These are phyloP conservation scores for Allobates femoralis DNA, from an alignment of 2,797 vertebrate species.

Conservation along the genomic window DNA sequence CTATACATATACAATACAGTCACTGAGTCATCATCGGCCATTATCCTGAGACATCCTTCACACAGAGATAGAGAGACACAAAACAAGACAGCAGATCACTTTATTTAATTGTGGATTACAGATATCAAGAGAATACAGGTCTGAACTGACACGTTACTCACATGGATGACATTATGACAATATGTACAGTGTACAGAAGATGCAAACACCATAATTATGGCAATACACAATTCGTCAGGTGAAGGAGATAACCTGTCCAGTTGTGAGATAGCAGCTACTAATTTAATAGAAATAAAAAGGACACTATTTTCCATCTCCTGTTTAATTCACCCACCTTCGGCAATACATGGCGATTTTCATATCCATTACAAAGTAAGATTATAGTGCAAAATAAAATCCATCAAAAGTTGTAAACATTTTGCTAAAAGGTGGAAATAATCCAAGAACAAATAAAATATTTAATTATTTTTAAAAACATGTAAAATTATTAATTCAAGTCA, in stretches of 20 bases:
- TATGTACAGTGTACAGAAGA: too few species aligned
- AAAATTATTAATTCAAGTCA: conserved; percentile 8
- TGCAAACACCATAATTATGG: not conserved
- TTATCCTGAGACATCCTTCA: not conserved
- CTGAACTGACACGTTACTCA: not conserved
- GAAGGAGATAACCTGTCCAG: not conserved
- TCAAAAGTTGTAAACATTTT: conserved; percentile 14
- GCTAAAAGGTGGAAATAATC: conserved; percentile 28
- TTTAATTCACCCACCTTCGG: not conserved
- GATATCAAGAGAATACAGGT: not conserved
- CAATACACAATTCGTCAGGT: not conserved
- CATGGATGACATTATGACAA: too few species aligned
- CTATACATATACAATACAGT: too few species aligned
- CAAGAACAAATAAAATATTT: conserved; percentile 19
- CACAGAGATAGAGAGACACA: not conserved
- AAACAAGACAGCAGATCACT: conserved; percentile 20
- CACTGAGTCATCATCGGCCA: too few species aligned
- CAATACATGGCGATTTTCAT: not conserved
- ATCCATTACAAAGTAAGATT: not conserved
- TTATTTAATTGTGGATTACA: conserved; percentile 44
- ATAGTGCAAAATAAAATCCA: conserved; percentile 42
- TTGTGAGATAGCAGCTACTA: not conserved
- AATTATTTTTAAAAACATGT: not conserved
- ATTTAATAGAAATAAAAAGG: not conserved
- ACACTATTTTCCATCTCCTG: not conserved